These are phyloP conservation scores for Gorsachius magnificus DNA, from an alignment of 2,797 vertebrate genomes.

Conservation along the genomic window DNA sequence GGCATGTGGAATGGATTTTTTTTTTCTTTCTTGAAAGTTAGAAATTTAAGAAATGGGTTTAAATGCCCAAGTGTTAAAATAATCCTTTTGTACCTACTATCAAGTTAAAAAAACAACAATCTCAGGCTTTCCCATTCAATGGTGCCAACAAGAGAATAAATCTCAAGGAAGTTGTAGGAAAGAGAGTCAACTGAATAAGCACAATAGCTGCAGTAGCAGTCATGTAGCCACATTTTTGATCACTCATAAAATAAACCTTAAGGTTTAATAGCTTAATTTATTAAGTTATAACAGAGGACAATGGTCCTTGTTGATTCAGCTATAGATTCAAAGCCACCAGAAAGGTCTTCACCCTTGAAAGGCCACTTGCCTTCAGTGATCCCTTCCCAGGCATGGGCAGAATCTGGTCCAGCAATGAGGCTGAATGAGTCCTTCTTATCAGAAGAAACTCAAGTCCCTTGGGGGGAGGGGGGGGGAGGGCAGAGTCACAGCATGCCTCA, in stretches of 20 bases:
- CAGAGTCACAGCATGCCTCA: neutral
- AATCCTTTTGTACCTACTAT: neutral
- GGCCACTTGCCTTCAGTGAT: neutral
- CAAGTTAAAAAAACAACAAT: neutral
- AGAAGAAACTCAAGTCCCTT: neutral
- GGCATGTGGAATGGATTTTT: neutral
- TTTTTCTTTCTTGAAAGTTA: neutral
- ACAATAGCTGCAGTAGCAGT: neutral
- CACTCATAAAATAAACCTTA: neutral
- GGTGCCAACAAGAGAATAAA: neutral
- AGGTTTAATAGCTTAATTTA: neutral
- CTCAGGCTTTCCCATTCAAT: neutral
- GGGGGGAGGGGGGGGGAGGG: no score
- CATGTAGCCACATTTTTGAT: neutral
- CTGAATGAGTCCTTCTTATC: neutral
- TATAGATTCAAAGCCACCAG: neutral
- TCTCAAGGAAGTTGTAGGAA: neutral
- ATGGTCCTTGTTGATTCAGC: neutral
- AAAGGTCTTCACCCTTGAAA: neutral
- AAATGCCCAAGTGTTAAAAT: neutral
- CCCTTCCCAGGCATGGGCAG: neutral
- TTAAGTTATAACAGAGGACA: neutral
- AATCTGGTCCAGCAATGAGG: neutral
- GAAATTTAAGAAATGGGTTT: neutral
- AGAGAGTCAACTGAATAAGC: neutral